Evolutionary conservation across 2,113 vertebrate genomes (phyloP), one percentile per base, ranked within the genome.

Genomic region (Petrocephalus microphthalmus): DNA sequence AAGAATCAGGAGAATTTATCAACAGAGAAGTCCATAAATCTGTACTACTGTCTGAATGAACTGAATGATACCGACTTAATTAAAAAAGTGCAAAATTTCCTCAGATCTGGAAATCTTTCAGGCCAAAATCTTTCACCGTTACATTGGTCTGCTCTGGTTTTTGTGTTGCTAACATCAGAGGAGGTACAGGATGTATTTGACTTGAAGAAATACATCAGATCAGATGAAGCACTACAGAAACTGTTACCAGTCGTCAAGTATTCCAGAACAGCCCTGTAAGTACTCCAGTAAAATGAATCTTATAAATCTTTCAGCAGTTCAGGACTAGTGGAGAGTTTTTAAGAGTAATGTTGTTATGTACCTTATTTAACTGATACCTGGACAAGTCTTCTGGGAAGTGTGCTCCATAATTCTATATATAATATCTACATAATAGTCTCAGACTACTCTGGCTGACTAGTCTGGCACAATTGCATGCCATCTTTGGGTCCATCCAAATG

Each of bases 101-200:
- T 86, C 10, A 85, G 0, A n/a, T 49, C 83, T 10, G 49, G 83
- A 85, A 25, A 6, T 13, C 17, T 64, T 83, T 45, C 25, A 29
- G 13, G 7, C 22, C 25, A 78, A 51, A 54, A 60, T 10, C 83
- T 85, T 25, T 52, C 83, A 3, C 49, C 2, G 2, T n/a, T 10
- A 7, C 83, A 52, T 2, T 85, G 83, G 45, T 85, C 83, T 52
- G 83, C 83, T 6, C 83, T 85, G 83, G 83, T 51, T n/a, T 85
- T 51, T 51, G 83, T 88, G 53, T 87, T 37, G 25, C 74, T 85
- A n/a, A 7, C 71, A 15, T 78, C 86, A 52, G 49, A 29, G 25
- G 49, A 85, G 49, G n/a, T 51, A 15, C n/a, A 7, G 20, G 83
- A 85, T 25, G 49, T 51, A 49, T 52, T 85, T 51, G 83, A 85